A percentile compares a stretch with the other conserved stretches of the same genome.
Evolutionary conservation across 1,140 invertebrate genomes (phyloP).

Genomic region (Aphis craccivora): DNA sequence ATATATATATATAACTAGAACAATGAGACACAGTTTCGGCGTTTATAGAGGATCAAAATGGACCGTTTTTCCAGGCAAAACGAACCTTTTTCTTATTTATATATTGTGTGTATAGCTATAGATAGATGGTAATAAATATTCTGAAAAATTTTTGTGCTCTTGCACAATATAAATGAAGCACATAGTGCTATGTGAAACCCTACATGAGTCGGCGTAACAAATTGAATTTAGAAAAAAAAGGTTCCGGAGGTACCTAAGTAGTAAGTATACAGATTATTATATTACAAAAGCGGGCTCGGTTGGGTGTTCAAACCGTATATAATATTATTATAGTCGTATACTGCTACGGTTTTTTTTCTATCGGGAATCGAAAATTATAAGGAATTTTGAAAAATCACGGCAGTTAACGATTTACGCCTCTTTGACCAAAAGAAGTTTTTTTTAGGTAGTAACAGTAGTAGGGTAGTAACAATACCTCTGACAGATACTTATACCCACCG

Average conservation of each 20-base stretch:
- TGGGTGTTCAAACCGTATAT: not conserved
- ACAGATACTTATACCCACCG: not conserved
- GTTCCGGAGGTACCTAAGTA: too few species aligned
- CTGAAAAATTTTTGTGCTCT: not conserved
- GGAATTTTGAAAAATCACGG: not conserved
- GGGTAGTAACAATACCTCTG: not conserved
- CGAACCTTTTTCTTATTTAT: not conserved
- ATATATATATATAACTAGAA: not conserved
- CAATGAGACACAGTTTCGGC: not conserved
- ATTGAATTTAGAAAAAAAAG: not conserved
- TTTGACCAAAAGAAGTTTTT: not conserved
- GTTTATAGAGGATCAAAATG: not conserved
- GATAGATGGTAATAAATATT: not conserved
- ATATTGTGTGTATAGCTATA: not conserved
- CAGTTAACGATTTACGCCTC: not conserved
- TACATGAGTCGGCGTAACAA: not conserved
- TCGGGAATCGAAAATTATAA: not conserved
- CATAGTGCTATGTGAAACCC: not conserved
- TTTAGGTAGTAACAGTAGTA: not conserved
- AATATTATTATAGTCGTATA: not conserved
- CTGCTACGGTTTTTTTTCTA: not conserved
- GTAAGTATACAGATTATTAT: not conserved
- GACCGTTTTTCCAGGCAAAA: not conserved
- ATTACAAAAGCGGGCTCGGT: not conserved
- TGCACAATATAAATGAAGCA: not conserved